Evolutionary conservation across 2,888 invertebrate species (phyloP).

Genomic region (Eilema caniola): DNA sequence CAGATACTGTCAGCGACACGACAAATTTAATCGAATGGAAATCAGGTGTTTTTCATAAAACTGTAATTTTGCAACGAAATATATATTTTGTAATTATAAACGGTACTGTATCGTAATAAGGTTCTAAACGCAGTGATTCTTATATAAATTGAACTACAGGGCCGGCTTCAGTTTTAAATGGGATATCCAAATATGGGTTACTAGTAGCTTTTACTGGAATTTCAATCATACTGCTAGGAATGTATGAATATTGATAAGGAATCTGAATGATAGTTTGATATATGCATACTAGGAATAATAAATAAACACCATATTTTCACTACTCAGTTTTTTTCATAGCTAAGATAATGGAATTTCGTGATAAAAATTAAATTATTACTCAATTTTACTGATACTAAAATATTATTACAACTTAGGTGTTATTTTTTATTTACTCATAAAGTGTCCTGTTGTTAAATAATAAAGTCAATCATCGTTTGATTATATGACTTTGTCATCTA

Average conservation of each 20-base stretch:
- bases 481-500: too few species aligned
- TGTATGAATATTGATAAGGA: slow-evolving; percentile 12
- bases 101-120: neutral
- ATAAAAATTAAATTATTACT: too few species aligned
- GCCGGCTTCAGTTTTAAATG: neutral
- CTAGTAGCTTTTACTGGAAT: slow-evolving; percentile 10
- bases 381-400: too few species aligned
- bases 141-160: slow-evolving; percentile 6
- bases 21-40: slow-evolving; percentile 63
- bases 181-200: slow-evolving; percentile 13
- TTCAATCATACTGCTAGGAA: neutral
- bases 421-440: too few species aligned
- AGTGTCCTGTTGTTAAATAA: too few species aligned
- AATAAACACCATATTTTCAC: neutral
- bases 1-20: slow-evolving; percentile 52
- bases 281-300: neutral
- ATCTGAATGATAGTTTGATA: neutral
- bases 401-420: too few species aligned
- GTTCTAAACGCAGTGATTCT: slow-evolving; percentile 17
- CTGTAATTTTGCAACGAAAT: slow-evolving; percentile 12
- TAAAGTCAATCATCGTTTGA: too few species aligned
- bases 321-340: neutral
- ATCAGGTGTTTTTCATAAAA: slow-evolving; percentile 60
- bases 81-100: neutral
- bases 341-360: too few species aligned